These are phyloP conservation scores for Drymonia ruficornis DNA, from an alignment of 2,888 invertebrate species.

Conservation along the genomic window DNA sequence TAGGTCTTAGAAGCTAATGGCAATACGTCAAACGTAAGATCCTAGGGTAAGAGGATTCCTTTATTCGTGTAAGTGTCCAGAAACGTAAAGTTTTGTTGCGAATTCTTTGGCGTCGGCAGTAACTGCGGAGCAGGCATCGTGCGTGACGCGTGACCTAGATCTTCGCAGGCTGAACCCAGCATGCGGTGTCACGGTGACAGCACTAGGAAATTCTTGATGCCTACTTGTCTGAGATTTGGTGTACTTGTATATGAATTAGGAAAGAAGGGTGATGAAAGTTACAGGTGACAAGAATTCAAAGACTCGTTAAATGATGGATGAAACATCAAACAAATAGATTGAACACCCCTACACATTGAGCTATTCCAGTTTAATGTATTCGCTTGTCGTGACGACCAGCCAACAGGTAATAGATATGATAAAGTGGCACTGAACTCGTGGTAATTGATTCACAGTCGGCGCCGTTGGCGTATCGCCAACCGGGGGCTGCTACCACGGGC, in stretches of 20 bases:
- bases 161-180: background rate
- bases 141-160: background rate
- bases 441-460: constrained; percentile 46
- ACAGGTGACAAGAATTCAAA: background rate
- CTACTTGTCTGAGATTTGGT: too few relatives aligned
- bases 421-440: constrained; percentile 57
- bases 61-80: background rate
- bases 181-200: background rate
- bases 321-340: constrained; percentile 13
- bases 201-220: background rate
- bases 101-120: background rate
- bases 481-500: constrained; percentile 25
- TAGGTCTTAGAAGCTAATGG: too few relatives aligned
- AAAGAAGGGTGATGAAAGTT: too few relatives aligned
- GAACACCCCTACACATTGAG: constrained; percentile 8
- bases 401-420: constrained; percentile 54
- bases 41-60: too few relatives aligned
- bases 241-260: too few relatives aligned
- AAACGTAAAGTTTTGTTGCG: background rate
- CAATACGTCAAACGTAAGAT: too few relatives aligned
- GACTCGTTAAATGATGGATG: background rate
- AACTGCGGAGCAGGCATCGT: background rate
- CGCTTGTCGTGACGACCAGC: background rate
- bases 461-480: constrained; percentile 50
- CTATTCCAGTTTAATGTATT: background rate